Conservation (phyloP, 2,888 invertebrate genomes). For the Melieria picta region DNA sequence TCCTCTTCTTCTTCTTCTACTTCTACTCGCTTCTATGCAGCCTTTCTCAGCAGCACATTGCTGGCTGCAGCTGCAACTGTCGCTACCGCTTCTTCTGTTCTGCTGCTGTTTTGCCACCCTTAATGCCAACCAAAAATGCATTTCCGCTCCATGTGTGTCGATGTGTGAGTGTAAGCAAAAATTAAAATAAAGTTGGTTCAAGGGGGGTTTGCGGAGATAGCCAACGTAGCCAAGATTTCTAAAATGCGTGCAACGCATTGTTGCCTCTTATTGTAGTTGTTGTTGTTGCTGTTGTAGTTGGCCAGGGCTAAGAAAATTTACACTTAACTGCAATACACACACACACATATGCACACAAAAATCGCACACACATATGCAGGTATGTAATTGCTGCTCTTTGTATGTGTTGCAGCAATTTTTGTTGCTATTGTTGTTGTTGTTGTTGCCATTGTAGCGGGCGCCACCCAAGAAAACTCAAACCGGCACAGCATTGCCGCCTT, state of each 20-base stretch:
- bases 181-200: too few species aligned
- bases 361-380: constrained; percentile 28
- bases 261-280: neutral
- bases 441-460: neutral
- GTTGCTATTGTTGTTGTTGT: neutral
- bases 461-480: constrained; percentile 57
- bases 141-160: neutral
- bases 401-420: neutral
- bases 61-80: neutral
- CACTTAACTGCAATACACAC: constrained; percentile 9
- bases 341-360: neutral
- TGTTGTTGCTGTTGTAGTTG: neutral
- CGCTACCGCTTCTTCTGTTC: neutral
- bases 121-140: neutral
- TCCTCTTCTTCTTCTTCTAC: neutral
- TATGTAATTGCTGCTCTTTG: constrained; percentile 40
- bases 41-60: too few species aligned
- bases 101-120: neutral
- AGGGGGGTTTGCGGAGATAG: too few species aligned
- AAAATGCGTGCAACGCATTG: too few species aligned
- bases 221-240: too few species aligned
- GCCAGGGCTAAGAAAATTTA: constrained; percentile 12
- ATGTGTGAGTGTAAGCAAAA: neutral
- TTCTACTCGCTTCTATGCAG: too few species aligned
- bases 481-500: constrained; percentile 12